These are phyloP conservation scores for Rhombomys opimus DNA, from an alignment of 2,113 vertebrate species.

Conservation along the genomic window DNA sequence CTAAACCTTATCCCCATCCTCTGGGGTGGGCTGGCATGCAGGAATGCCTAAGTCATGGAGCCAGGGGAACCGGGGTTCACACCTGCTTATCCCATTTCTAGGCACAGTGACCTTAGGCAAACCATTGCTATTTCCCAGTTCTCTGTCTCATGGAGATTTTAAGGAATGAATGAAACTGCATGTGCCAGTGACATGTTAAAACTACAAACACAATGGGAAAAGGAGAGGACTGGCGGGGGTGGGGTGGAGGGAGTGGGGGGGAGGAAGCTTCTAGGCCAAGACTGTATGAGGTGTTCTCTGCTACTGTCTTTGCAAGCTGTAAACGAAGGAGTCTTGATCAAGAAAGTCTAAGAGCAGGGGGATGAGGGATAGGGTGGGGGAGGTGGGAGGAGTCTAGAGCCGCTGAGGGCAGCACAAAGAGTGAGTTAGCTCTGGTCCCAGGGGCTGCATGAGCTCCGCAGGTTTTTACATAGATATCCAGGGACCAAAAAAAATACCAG, in stretches of 20 bases:
- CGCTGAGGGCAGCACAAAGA: conserved; percentile 80
- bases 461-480: conserved; percentile 78
- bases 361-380: background rate
- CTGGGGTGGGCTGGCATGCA: background rate
- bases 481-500: conserved; percentile 80
- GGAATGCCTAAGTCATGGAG: background rate
- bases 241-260: too few species aligned
- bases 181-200: background rate
- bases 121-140: background rate
- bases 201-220: background rate
- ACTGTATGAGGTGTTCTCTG: accelerated
- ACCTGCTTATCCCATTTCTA: background rate
- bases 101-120: background rate
- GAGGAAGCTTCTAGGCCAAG: background rate
- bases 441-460: conserved; percentile 65
- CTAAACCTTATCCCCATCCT: background rate
- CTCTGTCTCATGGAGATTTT: conserved; percentile 9
- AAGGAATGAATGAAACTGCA: background rate
- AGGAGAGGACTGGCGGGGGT: background rate
- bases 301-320: background rate
- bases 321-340: background rate
- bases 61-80: background rate
- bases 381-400: conserved; percentile 50
- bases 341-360: background rate
- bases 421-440: conserved; percentile 75